phyloP scores from a whole-genome alignment of 2,888 invertebrate genomes.

The Pseudoips prasinana region DNA sequence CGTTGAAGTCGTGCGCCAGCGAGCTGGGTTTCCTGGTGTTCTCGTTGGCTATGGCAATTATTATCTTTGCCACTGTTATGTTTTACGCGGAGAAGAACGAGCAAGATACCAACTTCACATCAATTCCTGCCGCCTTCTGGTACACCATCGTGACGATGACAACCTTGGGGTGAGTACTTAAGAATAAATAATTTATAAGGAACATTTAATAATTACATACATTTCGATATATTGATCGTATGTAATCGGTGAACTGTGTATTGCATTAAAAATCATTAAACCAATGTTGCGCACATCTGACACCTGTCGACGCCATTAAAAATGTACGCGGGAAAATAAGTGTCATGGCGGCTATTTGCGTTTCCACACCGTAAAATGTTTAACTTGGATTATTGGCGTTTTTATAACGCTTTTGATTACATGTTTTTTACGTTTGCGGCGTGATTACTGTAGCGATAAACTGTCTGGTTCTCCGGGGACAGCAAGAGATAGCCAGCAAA shows the following conservation, averaged over 20 bases:
- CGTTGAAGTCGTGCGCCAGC: slow-evolving; percentile 98
- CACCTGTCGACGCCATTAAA: slow-evolving; percentile 74
- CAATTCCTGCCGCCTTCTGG: slow-evolving; percentile 99
- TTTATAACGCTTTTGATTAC: slow-evolving; percentile 25
- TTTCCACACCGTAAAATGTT: slow-evolving; percentile 32
- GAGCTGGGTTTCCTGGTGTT: slow-evolving; percentile 99
- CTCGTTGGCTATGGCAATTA: slow-evolving; percentile 99
- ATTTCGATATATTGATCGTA: slow-evolving; percentile 12
- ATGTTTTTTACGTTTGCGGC: slow-evolving; percentile 8
- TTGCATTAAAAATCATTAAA: slow-evolving; percentile 23
- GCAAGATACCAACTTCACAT: slow-evolving; percentile 97
- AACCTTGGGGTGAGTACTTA: slow-evolving; percentile 94
- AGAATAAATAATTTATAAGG: slow-evolving; percentile 14
- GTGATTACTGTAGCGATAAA: slow-evolving; percentile 6
- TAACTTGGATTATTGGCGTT: slow-evolving; percentile 30
- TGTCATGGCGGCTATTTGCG: slow-evolving; percentile 65
- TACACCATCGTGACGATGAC: slow-evolving; percentile 99
- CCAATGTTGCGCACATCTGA: slow-evolving; percentile 41
- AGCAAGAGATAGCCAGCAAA: slow-evolving; percentile 13
- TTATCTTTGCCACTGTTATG: slow-evolving; percentile 99
- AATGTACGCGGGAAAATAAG: slow-evolving; percentile 65
- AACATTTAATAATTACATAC: slow-evolving; percentile 6
- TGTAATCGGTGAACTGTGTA: slow-evolving; percentile 16
- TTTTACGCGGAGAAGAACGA: slow-evolving; percentile 99
- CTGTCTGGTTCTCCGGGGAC: slow-evolving; percentile 7